These are phyloP conservation scores for Pionites leucogaster DNA, from an alignment of 2,113 vertebrate species.

Conservation along the genomic window DNA sequence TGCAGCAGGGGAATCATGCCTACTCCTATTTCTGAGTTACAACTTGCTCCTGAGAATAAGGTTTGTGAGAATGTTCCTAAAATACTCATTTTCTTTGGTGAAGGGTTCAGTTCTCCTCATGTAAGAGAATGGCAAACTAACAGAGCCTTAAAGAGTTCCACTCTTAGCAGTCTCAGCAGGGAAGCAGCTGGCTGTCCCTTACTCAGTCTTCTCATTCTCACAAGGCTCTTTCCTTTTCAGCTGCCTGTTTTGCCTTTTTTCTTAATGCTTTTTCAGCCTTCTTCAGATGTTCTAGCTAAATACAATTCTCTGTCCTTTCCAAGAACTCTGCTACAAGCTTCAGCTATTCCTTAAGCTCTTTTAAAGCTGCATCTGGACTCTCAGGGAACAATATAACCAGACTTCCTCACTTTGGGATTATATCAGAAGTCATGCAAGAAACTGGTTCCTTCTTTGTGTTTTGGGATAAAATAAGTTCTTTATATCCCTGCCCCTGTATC, in stretches of 20 bases:
- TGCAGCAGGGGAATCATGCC: neutral
- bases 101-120: neutral
- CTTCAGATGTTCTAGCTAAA: neutral
- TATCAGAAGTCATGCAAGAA: neutral
- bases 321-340: neutral
- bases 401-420: neutral
- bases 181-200: neutral
- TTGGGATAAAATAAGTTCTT: neutral
- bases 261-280: neutral
- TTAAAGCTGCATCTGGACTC: neutral
- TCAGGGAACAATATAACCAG: neutral
- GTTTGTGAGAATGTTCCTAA: neutral
- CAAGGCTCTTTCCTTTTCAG: neutral
- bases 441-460: neutral
- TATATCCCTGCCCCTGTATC: neutral
- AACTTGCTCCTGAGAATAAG: neutral
- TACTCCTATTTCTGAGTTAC: neutral
- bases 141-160: neutral
- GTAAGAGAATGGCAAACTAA: neutral
- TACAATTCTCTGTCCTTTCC: neutral
- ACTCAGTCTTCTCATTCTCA: neutral
- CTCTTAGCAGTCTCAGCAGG: neutral
- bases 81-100: neutral
- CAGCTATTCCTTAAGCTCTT: neutral
- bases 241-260: neutral